These are phyloP conservation scores for Pampusana beccarii DNA, from an alignment of 2,113 vertebrate species.

Conservation along the genomic window DNA sequence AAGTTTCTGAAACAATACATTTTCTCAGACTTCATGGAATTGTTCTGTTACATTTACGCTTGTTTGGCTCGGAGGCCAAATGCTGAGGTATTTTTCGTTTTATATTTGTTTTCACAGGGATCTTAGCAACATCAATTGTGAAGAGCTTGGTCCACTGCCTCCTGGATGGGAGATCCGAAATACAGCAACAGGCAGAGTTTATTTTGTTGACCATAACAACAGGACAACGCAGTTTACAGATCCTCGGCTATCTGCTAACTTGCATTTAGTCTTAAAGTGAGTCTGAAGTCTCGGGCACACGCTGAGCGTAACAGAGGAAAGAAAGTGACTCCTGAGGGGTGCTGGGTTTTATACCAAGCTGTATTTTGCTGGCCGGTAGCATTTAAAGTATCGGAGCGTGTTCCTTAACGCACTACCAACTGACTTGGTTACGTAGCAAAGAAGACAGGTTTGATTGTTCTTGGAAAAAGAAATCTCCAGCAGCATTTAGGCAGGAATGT, in stretches of 20 bases:
- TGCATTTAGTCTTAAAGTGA: slow-evolving; percentile 96
- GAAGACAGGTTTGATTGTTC: background rate
- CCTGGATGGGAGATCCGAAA: slow-evolving; percentile 98
- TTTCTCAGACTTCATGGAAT: slow-evolving; percentile 77
- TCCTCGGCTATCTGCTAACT: slow-evolving; percentile 93
- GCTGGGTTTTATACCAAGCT: background rate
- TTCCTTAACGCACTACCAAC: background rate
- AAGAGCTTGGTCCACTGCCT: slow-evolving; percentile 95
- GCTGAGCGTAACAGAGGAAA: background rate
- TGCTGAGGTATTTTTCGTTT: slow-evolving; percentile 78
- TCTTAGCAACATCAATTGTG: slow-evolving; percentile 98
- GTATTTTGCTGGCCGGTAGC: background rate
- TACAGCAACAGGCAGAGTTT: slow-evolving; percentile 95
- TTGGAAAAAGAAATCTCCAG: background rate
- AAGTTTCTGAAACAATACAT: slow-evolving; percentile 78
- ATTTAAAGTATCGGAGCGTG: background rate
- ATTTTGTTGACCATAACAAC: slow-evolving; percentile 99
- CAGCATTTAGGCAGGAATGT: slow-evolving; percentile 35
- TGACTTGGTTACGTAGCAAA: background rate
- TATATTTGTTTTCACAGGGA: slow-evolving; percentile 86
- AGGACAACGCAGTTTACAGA: slow-evolving; percentile 97
- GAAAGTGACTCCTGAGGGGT: background rate
- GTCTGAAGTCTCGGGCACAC: background rate
- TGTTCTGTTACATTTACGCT: slow-evolving; percentile 75
- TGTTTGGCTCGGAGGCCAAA: slow-evolving; percentile 66